Percentiles rank a stretch among this genome's conserved stretches.
These are phyloP conservation scores for Indicator indicator DNA, from an alignment of 2,113 vertebrate species.

Conservation along the genomic window DNA sequence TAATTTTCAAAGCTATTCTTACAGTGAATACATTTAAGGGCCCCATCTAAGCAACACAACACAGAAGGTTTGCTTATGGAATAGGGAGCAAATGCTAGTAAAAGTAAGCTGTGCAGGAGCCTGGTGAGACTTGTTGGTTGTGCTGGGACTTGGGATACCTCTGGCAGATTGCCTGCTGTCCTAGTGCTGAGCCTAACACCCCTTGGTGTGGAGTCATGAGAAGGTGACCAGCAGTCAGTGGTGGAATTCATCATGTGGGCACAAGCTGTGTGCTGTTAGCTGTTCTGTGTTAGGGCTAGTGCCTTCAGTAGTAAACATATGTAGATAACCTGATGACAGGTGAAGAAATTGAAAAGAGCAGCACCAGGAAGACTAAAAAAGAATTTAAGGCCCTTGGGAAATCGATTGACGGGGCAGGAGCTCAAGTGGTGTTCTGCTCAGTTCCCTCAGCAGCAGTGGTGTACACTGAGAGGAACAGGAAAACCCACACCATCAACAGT, in stretches of 20 bases:
- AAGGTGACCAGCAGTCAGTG: not conserved
- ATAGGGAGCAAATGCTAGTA: not conserved
- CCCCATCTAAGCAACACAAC: not conserved
- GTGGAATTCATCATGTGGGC: rapidly evolving
- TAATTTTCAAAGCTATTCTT: rapidly evolving
- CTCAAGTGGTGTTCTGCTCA: too few species aligned
- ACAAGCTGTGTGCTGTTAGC: rapidly evolving
- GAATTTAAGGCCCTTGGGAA: too few species aligned
- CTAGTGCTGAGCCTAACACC: not conserved
- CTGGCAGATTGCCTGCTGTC: not conserved
- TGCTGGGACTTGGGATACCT: rapidly evolving
- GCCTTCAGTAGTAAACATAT: not conserved
- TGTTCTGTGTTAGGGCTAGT: not conserved
- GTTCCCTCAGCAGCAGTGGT: too few species aligned
- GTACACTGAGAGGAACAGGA: too few species aligned
- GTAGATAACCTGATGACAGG: not conserved
- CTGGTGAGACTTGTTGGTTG: not conserved
- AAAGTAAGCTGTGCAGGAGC: not conserved
- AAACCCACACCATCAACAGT: too few species aligned
- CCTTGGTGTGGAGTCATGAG: rapidly evolving
- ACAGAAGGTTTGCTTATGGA: not conserved
- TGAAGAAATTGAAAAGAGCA: too few species aligned
- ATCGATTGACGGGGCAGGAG: too few species aligned
- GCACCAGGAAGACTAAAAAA: too few species aligned
- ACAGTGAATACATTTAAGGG: not conserved